Conservation (phyloP, 1,140 invertebrate species). For the Caenorhabditis briggsae region DNA sequence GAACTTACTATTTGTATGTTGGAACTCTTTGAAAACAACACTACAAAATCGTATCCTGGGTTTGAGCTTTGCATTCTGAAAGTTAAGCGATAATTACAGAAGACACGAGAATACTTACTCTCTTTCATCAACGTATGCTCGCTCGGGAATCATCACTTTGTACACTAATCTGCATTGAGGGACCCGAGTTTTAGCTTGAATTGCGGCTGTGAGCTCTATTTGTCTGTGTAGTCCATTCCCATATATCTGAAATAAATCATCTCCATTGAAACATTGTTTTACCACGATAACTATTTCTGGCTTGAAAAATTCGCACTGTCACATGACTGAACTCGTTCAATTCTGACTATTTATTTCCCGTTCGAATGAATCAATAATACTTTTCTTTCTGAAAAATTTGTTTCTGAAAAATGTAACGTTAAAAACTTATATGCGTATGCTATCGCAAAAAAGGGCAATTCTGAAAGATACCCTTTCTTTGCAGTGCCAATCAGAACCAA, state of each 20-base stretch:
- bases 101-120: background rate
- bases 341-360: background rate
- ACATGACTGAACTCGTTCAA: too few relatives aligned
- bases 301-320: background rate
- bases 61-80: background rate
- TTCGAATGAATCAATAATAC: background rate
- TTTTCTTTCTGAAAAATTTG: too few relatives aligned
- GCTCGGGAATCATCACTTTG: background rate
- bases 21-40: too few relatives aligned
- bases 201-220: background rate
- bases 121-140: slow-evolving; percentile 6
- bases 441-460: too few relatives aligned
- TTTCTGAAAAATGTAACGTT: too few relatives aligned
- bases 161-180: slow-evolving; percentile 24
- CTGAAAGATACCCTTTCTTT: too few relatives aligned
- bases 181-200: slow-evolving; percentile 1
- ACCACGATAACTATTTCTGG: background rate
- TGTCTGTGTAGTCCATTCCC: slow-evolving; percentile 12
- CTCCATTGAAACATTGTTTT: background rate
- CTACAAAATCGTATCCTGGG: background rate
- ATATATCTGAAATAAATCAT: background rate
- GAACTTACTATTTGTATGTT: too few relatives aligned
- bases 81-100: background rate
- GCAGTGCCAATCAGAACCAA: too few relatives aligned
- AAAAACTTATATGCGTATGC: too few relatives aligned